Evolutionary conservation across 2,888 invertebrate genomes (phyloP).

Genomic region (Scaptomyza tumidula): DNA sequence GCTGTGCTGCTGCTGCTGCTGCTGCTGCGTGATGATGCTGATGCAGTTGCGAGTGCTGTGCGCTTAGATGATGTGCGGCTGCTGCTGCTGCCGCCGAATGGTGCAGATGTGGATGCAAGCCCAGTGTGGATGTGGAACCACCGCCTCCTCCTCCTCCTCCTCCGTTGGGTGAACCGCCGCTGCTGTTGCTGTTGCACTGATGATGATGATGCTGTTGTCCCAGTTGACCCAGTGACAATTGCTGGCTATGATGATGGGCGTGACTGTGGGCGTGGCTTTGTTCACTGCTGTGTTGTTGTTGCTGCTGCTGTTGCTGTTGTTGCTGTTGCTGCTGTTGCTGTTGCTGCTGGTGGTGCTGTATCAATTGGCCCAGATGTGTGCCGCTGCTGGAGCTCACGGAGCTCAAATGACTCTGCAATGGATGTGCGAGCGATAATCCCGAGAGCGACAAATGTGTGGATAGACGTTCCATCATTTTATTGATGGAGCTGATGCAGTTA

Average conservation of each 20-base stretch:
- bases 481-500: conserved; percentile 49
- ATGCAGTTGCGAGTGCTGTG: conserved; percentile 64
- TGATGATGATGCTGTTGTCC: conserved; percentile 75
- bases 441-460: conserved; percentile 84
- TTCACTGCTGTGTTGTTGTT: conserved; percentile 70
- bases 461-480: conserved; percentile 85
- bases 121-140: conserved; percentile 40
- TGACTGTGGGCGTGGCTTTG: conserved; percentile 59
- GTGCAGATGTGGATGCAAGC: conserved; percentile 59
- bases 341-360: conserved; percentile 62
- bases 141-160: conserved; percentile 9
- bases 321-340: conserved; percentile 74
- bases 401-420: conserved; percentile 83
- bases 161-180: conserved; percentile 71
- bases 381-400: conserved; percentile 73
- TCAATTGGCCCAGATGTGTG: conserved; percentile 73
- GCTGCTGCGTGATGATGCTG: conserved; percentile 64
- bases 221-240: conserved; percentile 80
- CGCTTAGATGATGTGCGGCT: conserved; percentile 58
- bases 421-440: conserved; percentile 84
- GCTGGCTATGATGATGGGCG: conserved; percentile 78
- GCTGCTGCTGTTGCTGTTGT: conserved; percentile 73
- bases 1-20: conserved; percentile 52
- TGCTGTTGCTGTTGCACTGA: conserved; percentile 72
- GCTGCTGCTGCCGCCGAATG: conserved; percentile 64